These are phyloP conservation scores for Scortum barcoo DNA, from an alignment of 2,113 vertebrate genomes.

Conservation along the genomic window DNA sequence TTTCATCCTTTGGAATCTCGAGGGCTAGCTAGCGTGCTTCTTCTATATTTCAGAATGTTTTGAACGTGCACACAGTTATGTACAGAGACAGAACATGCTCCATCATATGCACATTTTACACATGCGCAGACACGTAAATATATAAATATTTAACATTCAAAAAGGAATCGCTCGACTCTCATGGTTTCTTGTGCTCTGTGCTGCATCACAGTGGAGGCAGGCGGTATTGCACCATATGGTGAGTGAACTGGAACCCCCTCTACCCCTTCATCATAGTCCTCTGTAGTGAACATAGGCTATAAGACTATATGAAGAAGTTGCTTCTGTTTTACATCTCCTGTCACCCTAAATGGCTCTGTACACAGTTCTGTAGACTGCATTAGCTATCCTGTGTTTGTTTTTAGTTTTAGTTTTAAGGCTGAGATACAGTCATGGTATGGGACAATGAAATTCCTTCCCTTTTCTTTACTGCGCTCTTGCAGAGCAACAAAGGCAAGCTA, in stretches of 20 bases:
- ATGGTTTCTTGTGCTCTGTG: conserved; percentile 80
- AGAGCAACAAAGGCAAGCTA: not conserved
- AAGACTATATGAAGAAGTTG: conserved; percentile 10
- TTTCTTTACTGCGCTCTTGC: not conserved
- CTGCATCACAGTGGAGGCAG: conserved; percentile 86
- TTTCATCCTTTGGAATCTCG: conserved; percentile 66
- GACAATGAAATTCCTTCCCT: not conserved
- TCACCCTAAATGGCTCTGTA: conserved; percentile 1
- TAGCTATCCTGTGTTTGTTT: not conserved
- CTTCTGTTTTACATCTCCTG: conserved; percentile 12
- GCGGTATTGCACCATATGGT: conserved; percentile 84
- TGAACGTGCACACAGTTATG: conserved; percentile 52
- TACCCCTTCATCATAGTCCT: conserved; percentile 33
- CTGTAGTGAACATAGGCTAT: conserved; percentile 26
- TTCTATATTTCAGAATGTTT: conserved; percentile 74
- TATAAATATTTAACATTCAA: conserved; percentile 44
- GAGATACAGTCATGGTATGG: not conserved
- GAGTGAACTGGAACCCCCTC: conserved; percentile 64
- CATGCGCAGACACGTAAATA: not conserved
- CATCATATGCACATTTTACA: conserved; percentile 31
- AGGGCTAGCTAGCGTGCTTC: conserved; percentile 50
- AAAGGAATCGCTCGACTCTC: conserved; percentile 55
- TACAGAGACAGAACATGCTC: conserved; percentile 25
- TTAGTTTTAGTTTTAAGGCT: not conserved
- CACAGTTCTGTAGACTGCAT: not conserved